phyloP scores from a whole-genome alignment of 2,113 vertebrate genomes.

The Epinephelus lanceolatus region DNA sequence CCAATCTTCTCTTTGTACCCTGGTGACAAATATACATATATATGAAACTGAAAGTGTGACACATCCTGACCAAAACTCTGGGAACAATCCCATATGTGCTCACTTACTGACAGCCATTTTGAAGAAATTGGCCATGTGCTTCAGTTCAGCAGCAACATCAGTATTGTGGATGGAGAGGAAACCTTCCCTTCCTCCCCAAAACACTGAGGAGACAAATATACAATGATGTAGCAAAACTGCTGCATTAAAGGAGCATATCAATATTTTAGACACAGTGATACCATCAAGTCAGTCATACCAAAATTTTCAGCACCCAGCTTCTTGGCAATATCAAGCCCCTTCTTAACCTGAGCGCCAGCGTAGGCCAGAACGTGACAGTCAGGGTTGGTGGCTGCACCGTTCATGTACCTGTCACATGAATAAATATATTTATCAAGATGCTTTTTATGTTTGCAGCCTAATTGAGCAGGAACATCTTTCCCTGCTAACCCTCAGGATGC shows the following conservation, averaged over 20 bases:
- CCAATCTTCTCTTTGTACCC: conserved; percentile 83
- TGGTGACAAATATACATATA: conserved; percentile 32
- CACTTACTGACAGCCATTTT: conserved; percentile 80
- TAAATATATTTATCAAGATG: not conserved
- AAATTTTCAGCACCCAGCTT: conserved; percentile 82
- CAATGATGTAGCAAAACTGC: not conserved
- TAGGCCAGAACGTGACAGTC: conserved; percentile 79
- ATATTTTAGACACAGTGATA: not conserved
- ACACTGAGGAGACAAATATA: conserved; percentile 65
- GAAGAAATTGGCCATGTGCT: conserved; percentile 81
- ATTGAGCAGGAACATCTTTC: not conserved
- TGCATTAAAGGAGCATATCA: not conserved
- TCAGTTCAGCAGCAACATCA: conserved; percentile 75
- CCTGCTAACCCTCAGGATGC: not conserved
- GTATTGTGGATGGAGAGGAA: conserved; percentile 77
- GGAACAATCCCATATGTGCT: not conserved
- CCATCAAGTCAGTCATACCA: conserved; percentile 44
- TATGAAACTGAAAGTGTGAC: not conserved
- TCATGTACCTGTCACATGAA: conserved; percentile 75
- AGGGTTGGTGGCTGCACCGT: conserved; percentile 80
- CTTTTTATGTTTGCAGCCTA: not conserved
- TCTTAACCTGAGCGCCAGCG: conserved; percentile 79
- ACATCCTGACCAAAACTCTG: not conserved
- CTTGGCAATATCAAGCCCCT: conserved; percentile 79
- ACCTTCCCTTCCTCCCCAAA: conserved; percentile 82